Evolutionary conservation across 2,797 vertebrate species (phyloP), one percentile per base, ranked within the genome.

Genomic region (Buphagus erythrorhynchus): DNA sequence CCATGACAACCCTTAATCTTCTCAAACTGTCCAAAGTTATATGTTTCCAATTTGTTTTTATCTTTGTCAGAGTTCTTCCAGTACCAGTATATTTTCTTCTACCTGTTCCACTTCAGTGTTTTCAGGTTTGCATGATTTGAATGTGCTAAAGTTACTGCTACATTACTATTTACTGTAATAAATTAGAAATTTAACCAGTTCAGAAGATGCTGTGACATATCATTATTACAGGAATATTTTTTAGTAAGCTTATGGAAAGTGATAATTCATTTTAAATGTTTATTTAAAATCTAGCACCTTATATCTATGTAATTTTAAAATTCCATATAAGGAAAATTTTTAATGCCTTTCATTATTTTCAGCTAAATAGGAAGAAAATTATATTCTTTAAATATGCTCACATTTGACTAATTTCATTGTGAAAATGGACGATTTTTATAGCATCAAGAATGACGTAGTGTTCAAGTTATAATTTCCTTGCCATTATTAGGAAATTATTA

Each of bases 401-500:
- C 6, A 35, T 75, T 75, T 93, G 28, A 62, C 16, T 40, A 29
- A 49, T 66, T 90, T 57, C 3, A 2, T 67, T 68, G 42, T 74
- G 54, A 77, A 93, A 94, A 63, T 59, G 16, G 21, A 94, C 72
- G 51, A 52, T 90, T 83, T 69, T 89, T 63, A 13, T 54, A 73
- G 25, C 26, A 42, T 73, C 22, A 43, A 52, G 33, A 58, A 57
- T 26, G 9, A 26, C 3, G 1, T 71, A 25, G 7, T 5, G 3
- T 87, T 93, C 58, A 87, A 65, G 38, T 22, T 46, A 31, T 54
- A 33, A 84, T 92, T 85, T 88, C 33, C 22, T 61, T 81, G 63
- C 51, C 74, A 29, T 63, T 87, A 46, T 59, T 89, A 42, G 45
- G 78, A 92, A 89, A 61, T 94, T 76, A 79, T 90, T 95, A 69